Evolutionary conservation across 2,797 vertebrate species (phyloP).

Genomic region (Anableps anableps): DNA sequence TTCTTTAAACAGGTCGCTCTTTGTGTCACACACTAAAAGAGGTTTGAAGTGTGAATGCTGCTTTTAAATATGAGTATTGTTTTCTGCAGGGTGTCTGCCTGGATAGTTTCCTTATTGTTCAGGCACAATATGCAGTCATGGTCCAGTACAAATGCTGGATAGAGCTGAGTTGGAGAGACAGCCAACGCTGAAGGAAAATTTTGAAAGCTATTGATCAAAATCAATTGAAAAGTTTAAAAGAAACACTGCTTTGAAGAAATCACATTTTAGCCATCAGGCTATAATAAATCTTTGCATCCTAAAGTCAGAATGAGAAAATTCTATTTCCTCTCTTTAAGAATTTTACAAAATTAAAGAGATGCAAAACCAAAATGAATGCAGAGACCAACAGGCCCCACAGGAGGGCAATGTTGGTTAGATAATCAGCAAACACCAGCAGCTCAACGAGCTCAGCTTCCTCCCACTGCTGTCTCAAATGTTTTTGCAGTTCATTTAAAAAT

Average conservation of each 20-base stretch:
- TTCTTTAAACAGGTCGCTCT: background rate
- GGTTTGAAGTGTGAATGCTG: background rate
- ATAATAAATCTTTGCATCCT: background rate
- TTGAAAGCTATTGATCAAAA: background rate
- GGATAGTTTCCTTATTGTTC: background rate
- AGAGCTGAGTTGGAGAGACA: no score
- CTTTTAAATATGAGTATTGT: background rate
- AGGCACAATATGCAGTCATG: background rate
- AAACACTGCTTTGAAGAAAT: background rate
- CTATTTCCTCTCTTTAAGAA: background rate
- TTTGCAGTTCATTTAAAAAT: background rate
- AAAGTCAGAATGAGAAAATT: background rate
- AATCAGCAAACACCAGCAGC: conserved; percentile 6
- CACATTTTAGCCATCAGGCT: background rate
- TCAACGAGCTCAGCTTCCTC: background rate
- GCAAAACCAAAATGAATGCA: background rate
- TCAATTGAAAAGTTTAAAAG: background rate
- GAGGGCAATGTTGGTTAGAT: conserved; percentile 65
- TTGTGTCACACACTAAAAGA: background rate
- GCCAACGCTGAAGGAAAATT: background rate
- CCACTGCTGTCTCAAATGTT: background rate
- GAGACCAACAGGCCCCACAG: conserved; percentile 53
- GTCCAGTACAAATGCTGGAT: background rate
- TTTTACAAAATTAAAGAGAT: background rate
- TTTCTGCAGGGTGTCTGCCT: background rate